Evolutionary conservation across 2,113 vertebrate species (phyloP).

Genomic region (Chloropsis cyanopogon): DNA sequence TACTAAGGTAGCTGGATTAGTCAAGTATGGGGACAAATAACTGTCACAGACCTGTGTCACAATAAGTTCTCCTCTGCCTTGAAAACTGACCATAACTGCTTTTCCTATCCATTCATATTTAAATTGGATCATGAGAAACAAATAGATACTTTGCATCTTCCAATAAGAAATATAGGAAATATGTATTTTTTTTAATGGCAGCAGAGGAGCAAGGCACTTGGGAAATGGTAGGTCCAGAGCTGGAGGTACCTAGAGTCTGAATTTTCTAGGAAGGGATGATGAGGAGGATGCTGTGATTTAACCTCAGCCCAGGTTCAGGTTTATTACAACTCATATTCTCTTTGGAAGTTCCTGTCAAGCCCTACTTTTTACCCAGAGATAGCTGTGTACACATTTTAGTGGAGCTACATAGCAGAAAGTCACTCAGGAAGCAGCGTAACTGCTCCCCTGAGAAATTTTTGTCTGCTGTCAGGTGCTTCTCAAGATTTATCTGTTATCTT

Average conservation of each 20-base stretch:
- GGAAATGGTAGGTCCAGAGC: background rate
- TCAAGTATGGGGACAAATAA: background rate
- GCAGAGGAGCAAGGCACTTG: background rate
- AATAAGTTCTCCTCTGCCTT: background rate
- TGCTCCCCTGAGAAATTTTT: background rate
- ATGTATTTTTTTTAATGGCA: background rate
- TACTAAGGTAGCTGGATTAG: background rate
- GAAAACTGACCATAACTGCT: background rate
- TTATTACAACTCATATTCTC: background rate
- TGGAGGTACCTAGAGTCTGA: background rate
- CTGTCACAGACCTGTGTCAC: background rate
- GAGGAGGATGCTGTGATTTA: background rate
- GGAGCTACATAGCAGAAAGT: background rate
- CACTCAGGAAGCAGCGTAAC: background rate
- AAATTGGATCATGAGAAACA: background rate
- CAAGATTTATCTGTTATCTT: background rate
- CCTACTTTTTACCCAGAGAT: background rate
- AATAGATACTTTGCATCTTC: background rate
- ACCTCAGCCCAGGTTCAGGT: background rate
- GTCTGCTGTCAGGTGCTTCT: background rate
- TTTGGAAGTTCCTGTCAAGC: background rate
- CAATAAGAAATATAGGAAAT: background rate
- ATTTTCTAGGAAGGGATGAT: background rate
- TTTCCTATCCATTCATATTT: background rate
- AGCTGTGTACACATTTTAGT: background rate